phyloP scores from a whole-genome alignment of 2,888 invertebrate genomes.

The Eristalis pertinax region DNA sequence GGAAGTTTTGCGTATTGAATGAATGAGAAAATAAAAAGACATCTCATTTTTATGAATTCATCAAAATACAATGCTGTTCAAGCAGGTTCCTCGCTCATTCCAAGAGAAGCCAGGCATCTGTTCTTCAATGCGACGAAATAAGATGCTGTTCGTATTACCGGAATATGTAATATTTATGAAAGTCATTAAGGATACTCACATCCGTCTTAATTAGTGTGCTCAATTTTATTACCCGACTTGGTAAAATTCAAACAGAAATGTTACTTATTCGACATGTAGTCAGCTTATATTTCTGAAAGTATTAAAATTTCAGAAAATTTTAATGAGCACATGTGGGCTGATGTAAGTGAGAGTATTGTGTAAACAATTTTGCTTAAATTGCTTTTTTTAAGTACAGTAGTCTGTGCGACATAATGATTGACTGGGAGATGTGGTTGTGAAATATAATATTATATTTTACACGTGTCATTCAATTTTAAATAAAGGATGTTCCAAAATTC shows the following conservation, averaged over 20 bases:
- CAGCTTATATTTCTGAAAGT: background rate
- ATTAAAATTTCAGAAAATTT: background rate
- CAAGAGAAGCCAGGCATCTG: background rate
- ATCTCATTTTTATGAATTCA: background rate
- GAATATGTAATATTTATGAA: conserved; percentile 28
- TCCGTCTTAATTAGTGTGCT: conserved; percentile 30
- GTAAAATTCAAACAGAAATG: background rate
- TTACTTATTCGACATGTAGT: conserved; percentile 5
- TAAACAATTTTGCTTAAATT: background rate
- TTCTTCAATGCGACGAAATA: background rate
- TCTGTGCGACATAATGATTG: background rate
- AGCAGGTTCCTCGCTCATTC: background rate
- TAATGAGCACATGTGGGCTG: background rate
- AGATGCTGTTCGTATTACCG: conserved; percentile 13
- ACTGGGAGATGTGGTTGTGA: background rate
- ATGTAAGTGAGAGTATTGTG: background rate
- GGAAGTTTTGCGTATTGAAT: background rate
- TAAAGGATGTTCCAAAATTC: too few species aligned
- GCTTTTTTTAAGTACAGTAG: background rate
- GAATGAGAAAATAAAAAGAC: background rate
- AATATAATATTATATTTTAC: too few species aligned
- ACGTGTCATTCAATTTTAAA: too few species aligned
- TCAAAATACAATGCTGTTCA: background rate
- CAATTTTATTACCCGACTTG: background rate
- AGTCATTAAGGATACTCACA: conserved; percentile 38